Conservation (phyloP, 2,888 invertebrate species). For the Tineola bisselliella region DNA sequence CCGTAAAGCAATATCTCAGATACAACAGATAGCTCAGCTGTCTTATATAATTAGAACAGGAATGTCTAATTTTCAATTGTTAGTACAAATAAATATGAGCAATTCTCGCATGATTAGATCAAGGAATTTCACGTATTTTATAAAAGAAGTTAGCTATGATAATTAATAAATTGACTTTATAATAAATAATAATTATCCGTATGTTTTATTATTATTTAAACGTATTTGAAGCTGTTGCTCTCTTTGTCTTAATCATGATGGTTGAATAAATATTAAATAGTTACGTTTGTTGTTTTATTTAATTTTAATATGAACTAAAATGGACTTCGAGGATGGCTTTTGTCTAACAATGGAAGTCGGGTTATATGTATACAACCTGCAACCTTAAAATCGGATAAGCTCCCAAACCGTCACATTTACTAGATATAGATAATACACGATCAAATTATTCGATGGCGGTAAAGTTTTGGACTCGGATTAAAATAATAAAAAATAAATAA, state of each 20-base stretch:
- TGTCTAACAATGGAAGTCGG: too few relatives aligned
- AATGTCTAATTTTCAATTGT: not conserved
- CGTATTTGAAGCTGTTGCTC: slow-evolving; percentile 56
- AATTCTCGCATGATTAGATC: not conserved
- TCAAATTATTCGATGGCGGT: too few relatives aligned
- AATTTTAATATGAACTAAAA: too few relatives aligned
- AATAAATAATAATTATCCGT: slow-evolving; percentile 20
- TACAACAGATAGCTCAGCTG: not conserved
- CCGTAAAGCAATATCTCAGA: not conserved
- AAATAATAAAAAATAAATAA: too few relatives aligned
- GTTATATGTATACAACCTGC: too few relatives aligned
- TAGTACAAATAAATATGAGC: slow-evolving; percentile 1
- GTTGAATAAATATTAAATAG: slow-evolving; percentile 56
- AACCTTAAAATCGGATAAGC: too few relatives aligned
- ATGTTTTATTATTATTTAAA: slow-evolving; percentile 35
- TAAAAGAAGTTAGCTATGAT: not conserved
- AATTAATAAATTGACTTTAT: slow-evolving; percentile 33
- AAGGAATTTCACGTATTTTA: not conserved
- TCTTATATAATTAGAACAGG: not conserved
- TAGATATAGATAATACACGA: too few relatives aligned
- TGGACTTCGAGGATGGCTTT: too few relatives aligned
- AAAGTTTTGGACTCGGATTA: too few relatives aligned
- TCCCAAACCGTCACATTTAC: too few relatives aligned
- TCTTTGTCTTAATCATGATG: slow-evolving; percentile 59
- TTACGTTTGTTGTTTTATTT: not conserved